Percentiles rank a stretch among this genome's conserved stretches.
These are phyloP conservation scores for Catocala sponsa DNA, from an alignment of 2,888 invertebrate genomes.

Conservation along the genomic window DNA sequence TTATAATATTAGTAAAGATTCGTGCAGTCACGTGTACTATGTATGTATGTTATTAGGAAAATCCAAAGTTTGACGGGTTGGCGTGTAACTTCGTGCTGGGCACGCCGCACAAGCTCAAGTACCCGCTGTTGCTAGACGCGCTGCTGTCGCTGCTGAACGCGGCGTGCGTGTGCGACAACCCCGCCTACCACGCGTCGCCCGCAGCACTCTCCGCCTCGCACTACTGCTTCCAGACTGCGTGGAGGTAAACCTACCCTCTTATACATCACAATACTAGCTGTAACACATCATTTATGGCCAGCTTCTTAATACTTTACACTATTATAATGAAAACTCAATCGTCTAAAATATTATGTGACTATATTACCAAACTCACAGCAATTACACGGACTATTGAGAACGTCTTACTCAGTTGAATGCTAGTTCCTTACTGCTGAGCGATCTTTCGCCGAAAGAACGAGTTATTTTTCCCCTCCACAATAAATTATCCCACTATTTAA, in stretches of 20 bases:
- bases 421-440: no score
- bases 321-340: no score
- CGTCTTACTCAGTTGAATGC: no score
- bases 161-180: conserved; percentile 90
- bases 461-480: no score
- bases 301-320: no score
- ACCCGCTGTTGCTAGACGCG: conserved; percentile 95
- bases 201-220: conserved; percentile 93
- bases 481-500: no score
- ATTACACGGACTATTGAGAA: no score
- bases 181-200: conserved; percentile 85
- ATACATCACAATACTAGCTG: neutral
- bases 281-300: neutral
- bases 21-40: no score
- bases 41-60: conserved; percentile 87
- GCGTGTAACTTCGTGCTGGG: conserved; percentile 98
- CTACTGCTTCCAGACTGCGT: conserved; percentile 96
- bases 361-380: no score
- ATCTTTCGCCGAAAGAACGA: no score
- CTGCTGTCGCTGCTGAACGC: conserved; percentile 94
- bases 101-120: conserved; percentile 96
- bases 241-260: conserved; percentile 87
- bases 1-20: no score
- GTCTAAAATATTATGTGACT: no score
- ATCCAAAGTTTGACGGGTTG: conserved; percentile 96